Evolutionary conservation across 1,140 invertebrate genomes (phyloP), one percentile per base, ranked within the genome.

Genomic region (Orius insidiosus): DNA sequence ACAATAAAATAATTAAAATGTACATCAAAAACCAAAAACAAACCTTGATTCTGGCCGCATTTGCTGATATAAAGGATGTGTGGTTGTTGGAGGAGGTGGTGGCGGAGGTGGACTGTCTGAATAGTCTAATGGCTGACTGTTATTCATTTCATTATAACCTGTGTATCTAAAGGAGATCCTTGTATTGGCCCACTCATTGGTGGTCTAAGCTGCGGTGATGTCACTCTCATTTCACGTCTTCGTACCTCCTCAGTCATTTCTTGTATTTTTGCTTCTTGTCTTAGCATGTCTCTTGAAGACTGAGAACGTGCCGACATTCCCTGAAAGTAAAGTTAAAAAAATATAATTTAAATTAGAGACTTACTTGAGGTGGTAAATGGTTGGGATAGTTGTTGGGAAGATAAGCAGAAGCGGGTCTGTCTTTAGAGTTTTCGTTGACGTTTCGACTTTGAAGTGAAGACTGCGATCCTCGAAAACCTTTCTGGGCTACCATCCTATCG

Each of bases 171-270:
- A 15, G 49, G 49, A 2, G 49, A 50, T 4, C 24, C 37, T 31
- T 42, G 43, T 9, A 50, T 41, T 6, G 49, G 49, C 5, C 19
- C 24, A 18, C 38, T 41, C 2, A 18, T 40, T 4, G 9, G 50
- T 50, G 57, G 52, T 58, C 52, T 51, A 63, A 52, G 18, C 58
- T 53, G 49, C 58, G 51, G 51, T 44, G 39, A 46, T 3, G 63
- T 62, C 3, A 63, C 67, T 15, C 75, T 63, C 32, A 80, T 67
- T 55, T 83, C 77, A 11, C 80, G 61, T 49, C 81, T 61, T n/a
- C 76, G 62, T 1, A 85, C 73, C 61, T 85, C 82, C 57, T 86
- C 82, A 8, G 78, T 73, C 78, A 85, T 85, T 58, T 85, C 82
- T 16, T 78, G 73, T 46, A 86, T 67, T 59, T 85, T 85, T 0